Base-by-base conservation (phyloP, 2,888 invertebrate genomes). In the Auanema freiburgensis region DNA sequence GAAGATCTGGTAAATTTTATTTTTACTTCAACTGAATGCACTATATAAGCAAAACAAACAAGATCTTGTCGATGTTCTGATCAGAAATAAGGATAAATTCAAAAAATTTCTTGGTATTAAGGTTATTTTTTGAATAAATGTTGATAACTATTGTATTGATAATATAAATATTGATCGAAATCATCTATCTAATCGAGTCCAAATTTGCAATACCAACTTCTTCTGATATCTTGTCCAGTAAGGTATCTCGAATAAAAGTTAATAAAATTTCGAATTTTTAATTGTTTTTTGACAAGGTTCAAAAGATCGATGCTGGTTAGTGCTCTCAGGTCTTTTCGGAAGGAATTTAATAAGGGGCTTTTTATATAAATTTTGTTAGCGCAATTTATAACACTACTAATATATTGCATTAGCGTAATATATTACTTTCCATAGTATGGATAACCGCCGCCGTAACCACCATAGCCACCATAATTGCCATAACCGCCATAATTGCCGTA, bases 151-250 rank as follows among this genome's bases (percentile, higher is more conserved):
- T 55, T 59, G 58, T 58, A 58, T 58, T 58, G 58, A 58, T 58
- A 58, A 58, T 58, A 58, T 58, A 58, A 58, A 58, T 58, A 58
- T 58, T 58, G 50, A 58, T 58, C 58, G 58, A 58, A 58, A 58
- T 53, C 50, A 58, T 58, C 58, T 54, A 59, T 59, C 59, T 59
- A 59, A 59, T 59, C 51, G 59, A 59, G 51, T 59, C 59, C 51
- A 59, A 59, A 55, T 59, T 59, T 59, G 52, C 59, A 59, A 59
- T 59, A 51, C 59, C 59, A 56, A 59, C 59, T 59, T 59, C 59
- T 59, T 52, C 52, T 59, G 59, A 59, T 55, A 59, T n/a, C n/a
- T n/a, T n/a, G n/a, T n/a, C n/a, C n/a, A n/a, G n/a, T n/a, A n/a
- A n/a, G n/a, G n/a, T n/a, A n/a, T n/a, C n/a, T n/a, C n/a, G n/a